Conservation (phyloP, 2,888 invertebrate species). For the Tetragonula carbonaria region DNA sequence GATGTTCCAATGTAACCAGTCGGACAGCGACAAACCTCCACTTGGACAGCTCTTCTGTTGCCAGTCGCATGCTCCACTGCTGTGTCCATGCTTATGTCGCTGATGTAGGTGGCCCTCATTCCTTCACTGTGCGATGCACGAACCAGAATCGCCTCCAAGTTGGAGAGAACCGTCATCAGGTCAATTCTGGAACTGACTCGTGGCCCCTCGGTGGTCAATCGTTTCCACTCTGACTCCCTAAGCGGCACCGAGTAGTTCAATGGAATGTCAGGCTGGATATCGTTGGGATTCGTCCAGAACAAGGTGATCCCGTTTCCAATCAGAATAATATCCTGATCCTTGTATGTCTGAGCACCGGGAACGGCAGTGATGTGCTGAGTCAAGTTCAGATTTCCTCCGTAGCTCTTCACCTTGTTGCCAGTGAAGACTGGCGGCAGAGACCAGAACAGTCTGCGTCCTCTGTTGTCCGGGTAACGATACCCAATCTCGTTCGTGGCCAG, state of each 20-base stretch:
- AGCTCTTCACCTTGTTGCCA: conserved; percentile 93
- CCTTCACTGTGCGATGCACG: conserved; percentile 89
- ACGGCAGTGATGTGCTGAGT: conserved; percentile 89
- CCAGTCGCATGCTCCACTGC: conserved; percentile 88
- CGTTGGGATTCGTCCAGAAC: conserved; percentile 89
- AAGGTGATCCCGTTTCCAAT: conserved; percentile 91
- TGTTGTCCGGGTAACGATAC: conserved; percentile 85
- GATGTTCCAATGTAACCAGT: conserved; percentile 92
- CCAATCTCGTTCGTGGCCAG: conserved; percentile 87
- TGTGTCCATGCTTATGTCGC: conserved; percentile 94
- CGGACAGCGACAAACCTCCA: conserved; percentile 95
- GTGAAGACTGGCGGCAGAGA: conserved; percentile 87
- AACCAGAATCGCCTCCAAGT: conserved; percentile 92
- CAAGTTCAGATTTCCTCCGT: conserved; percentile 92
- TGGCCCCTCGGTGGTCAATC: conserved; percentile 85
- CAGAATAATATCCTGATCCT: conserved; percentile 93
- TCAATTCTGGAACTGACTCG: conserved; percentile 90
- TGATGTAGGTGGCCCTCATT: conserved; percentile 89
- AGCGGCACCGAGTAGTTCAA: conserved; percentile 88
- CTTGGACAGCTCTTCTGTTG: conserved; percentile 88
- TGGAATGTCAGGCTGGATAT: conserved; percentile 85
- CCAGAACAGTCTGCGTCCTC: conserved; percentile 88
- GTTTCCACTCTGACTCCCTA: conserved; percentile 88
- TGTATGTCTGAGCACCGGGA: conserved; percentile 85
- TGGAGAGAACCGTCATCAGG: conserved; percentile 93